Conservation (phyloP, 2,888 invertebrate species). For the Hanleya hanleyi region DNA sequence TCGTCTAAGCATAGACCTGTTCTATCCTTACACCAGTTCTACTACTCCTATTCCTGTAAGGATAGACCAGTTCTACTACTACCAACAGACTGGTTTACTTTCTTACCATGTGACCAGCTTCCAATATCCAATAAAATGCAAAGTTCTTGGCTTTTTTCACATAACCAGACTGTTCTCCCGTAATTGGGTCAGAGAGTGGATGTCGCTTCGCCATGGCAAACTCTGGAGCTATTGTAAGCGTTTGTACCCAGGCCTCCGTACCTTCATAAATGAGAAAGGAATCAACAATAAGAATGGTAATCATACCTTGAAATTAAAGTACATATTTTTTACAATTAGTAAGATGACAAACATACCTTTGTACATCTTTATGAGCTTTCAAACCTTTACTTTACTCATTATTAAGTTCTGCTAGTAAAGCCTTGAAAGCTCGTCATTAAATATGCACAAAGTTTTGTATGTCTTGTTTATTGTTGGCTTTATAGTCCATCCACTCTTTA, state of each 20-base stretch:
- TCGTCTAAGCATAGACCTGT: no score
- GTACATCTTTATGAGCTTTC: no score
- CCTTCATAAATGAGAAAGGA: conserved; percentile 74
- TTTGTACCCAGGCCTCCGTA: conserved; percentile 84
- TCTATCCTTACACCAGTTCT: no score
- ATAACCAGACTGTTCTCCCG: conserved; percentile 81
- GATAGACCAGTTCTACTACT: no score
- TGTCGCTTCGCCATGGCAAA: conserved; percentile 78
- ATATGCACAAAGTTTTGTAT: no score
- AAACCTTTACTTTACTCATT: no score
- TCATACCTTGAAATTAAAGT: background rate
- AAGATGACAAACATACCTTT: no score
- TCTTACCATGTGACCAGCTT: conserved; percentile 86
- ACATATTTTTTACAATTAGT: background rate
- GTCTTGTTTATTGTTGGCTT: no score
- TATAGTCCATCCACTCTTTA: no score
- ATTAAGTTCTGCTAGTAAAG: no score
- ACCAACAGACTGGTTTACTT: background rate
- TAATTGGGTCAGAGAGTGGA: conserved; percentile 78
- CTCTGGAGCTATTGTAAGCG: conserved; percentile 79
- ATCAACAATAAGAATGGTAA: background rate
- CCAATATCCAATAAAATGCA: conserved; percentile 84
- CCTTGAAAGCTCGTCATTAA: no score
- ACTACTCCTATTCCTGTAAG: no score
- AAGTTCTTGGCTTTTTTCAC: conserved; percentile 82